Conservation (phyloP, 1,140 invertebrate genomes). For the Drosophila bocki region DNA sequence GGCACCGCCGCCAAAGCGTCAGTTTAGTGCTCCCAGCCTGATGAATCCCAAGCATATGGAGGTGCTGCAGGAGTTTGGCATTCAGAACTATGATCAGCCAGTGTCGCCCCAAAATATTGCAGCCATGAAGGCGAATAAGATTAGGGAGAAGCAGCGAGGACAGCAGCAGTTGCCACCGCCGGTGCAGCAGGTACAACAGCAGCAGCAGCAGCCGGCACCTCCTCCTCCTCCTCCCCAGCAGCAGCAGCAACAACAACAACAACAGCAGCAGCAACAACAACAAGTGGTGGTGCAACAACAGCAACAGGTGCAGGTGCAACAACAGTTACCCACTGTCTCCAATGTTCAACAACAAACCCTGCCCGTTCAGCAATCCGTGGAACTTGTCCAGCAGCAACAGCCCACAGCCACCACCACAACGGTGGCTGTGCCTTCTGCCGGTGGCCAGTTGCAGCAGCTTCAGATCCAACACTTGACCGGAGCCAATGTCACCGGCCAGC, state of each 20-base stretch:
- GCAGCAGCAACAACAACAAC: conserved; percentile 28
- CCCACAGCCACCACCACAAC: conserved; percentile 46
- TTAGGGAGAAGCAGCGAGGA: conserved; percentile 84
- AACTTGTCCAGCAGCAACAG: conserved; percentile 57
- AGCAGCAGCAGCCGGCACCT: conserved; percentile 45
- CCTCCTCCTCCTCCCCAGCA: conserved; percentile 36
- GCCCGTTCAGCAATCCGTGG: conserved; percentile 54
- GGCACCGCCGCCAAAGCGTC: conserved; percentile 90
- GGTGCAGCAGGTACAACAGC: conserved; percentile 47
- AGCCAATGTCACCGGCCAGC: conserved; percentile 42
- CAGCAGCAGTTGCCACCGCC: conserved; percentile 57
- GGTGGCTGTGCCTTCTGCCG: conserved; percentile 52
- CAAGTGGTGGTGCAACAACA: conserved; percentile 37
- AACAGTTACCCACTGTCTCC: conserved; percentile 45
- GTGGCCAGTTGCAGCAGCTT: conserved; percentile 61
- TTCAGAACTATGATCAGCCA: conserved; percentile 93
- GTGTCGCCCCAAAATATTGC: conserved; percentile 94
- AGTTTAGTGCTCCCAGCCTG: conserved; percentile 89
- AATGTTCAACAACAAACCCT: conserved; percentile 21
- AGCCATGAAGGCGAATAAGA: conserved; percentile 92
- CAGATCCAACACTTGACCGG: conserved; percentile 74
- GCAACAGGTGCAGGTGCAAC: conserved; percentile 50
- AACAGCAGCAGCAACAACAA: conserved; percentile 33
- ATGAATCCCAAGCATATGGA: conserved; percentile 95
- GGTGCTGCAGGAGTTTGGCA: conserved; percentile 92